These are phyloP conservation scores for Hormiphora californensis DNA, from an alignment of 37 sponge, comb jelly and placozoan genomes.

Conservation along the genomic window DNA sequence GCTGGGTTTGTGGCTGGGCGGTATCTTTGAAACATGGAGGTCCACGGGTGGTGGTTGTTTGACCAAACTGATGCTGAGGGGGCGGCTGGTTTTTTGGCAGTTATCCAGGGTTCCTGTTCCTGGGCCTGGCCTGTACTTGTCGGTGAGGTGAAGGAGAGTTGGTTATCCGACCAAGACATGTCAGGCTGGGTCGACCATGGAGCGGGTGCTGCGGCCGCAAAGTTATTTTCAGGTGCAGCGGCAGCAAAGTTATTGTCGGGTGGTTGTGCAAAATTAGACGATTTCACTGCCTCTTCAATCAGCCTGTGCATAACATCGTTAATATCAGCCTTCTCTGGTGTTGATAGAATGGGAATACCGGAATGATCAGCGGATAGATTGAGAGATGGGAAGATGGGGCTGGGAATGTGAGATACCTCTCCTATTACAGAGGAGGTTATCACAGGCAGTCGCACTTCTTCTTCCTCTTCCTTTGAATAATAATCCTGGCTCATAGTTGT, in stretches of 20 bases:
- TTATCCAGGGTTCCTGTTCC: no score
- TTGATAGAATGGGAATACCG: neutral
- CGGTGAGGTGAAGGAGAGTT: no score
- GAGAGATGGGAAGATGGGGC: neutral
- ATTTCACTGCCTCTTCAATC: conserved; percentile 48
- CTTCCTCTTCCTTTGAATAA: neutral
- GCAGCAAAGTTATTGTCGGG: no score
- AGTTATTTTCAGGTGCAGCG: no score
- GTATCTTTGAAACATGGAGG: conserved; percentile 18
- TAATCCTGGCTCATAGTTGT: no score
- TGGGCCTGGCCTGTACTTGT: no score
- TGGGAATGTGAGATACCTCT: neutral
- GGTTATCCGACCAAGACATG: no score
- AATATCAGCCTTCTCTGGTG: conserved; percentile 15
- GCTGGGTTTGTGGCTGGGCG: neutral
- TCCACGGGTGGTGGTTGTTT: conserved; percentile 28
- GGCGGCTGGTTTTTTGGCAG: no score
- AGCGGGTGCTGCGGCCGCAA: no score
- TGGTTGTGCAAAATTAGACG: no score
- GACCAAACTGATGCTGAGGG: conserved; percentile 41
- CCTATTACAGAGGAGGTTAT: no score
- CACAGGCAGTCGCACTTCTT: neutral
- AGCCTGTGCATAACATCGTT: conserved; percentile 9
- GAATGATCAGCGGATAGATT: neutral
- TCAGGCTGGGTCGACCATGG: no score